A percentile compares a stretch with the other conserved stretches of the same genome.
These are phyloP conservation scores for Oscheius sp. DNA, from an alignment of 1,140 invertebrate genomes.

Conservation along the genomic window DNA sequence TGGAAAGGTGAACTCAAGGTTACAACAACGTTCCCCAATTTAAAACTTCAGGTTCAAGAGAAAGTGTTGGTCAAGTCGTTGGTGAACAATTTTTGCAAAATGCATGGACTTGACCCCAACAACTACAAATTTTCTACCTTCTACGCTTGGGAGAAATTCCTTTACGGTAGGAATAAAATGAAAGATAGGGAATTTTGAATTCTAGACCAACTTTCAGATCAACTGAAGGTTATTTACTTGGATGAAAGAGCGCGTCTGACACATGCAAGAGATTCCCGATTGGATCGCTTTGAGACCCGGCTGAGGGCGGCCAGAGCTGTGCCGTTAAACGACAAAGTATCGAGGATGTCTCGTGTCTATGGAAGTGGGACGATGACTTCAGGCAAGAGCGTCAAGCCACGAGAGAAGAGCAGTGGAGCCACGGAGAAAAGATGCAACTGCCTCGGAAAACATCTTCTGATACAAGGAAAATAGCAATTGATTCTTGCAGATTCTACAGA, in stretches of 20 bases:
- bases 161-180: conserved; percentile 71
- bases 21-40: conserved; percentile 9
- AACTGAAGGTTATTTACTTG: conserved; percentile 55
- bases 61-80: conserved; percentile 80
- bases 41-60: conserved; percentile 70
- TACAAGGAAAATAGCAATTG: neutral
- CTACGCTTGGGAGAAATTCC: conserved; percentile 82
- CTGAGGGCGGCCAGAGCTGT: conserved; percentile 9
- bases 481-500: too few relatives aligned
- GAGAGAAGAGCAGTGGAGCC: neutral
- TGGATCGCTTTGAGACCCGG: conserved; percentile 14
- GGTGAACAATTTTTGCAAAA: conserved; percentile 76
- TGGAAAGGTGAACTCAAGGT: conserved; percentile 66
- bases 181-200: neutral
- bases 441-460: conserved; percentile 14
- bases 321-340: conserved; percentile 8
- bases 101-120: conserved; percentile 72
- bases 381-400: conserved; percentile 3
- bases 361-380: conserved; percentile 18
- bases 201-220: conserved; percentile 55
- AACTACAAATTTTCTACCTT: conserved; percentile 70
- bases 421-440: conserved; percentile 15
- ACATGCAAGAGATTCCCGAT: neutral
- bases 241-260: conserved; percentile 30
- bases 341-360: conserved; percentile 1